These are phyloP conservation scores for Tenthredo distinguenda DNA, from an alignment of 2,888 invertebrate species.

Conservation along the genomic window DNA sequence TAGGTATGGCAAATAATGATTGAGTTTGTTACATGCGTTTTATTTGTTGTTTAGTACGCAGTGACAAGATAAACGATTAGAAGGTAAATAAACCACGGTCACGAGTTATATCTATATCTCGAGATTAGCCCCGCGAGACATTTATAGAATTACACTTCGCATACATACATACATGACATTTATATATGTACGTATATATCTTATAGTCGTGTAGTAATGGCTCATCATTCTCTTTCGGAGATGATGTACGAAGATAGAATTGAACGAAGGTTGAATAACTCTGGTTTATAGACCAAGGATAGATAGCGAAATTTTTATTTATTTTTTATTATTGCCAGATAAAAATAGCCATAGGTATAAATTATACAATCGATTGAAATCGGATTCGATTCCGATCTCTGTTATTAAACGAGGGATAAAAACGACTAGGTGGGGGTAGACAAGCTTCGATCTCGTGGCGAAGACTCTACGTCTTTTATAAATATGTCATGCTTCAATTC, in stretches of 20 bases:
- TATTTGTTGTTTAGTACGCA: not conserved
- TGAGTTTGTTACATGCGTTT: not conserved
- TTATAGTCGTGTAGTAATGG: not conserved
- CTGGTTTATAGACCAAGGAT: not conserved
- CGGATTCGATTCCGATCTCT: not conserved
- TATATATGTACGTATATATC: not conserved
- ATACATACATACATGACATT: too few relatives aligned
- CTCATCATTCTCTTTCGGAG: slow-evolving; percentile 1
- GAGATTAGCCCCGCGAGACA: not conserved
- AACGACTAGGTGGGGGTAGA: not conserved
- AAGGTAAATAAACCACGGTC: slow-evolving; percentile 2
- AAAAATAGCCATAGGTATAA: not conserved
- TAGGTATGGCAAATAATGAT: not conserved
- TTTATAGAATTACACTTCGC: not conserved
- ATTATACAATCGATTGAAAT: not conserved
- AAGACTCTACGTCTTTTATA: not conserved
- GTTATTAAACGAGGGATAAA: not conserved
- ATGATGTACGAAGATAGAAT: not conserved
- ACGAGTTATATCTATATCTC: not conserved
- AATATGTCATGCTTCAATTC: not conserved
- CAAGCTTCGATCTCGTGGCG: not conserved
- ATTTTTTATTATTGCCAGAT: not conserved
- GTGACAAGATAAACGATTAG: not conserved
- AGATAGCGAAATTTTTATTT: not conserved
- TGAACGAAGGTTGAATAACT: not conserved